Base-by-base conservation (phyloP, 2,888 invertebrate species). In the Vanessa cardui region DNA sequence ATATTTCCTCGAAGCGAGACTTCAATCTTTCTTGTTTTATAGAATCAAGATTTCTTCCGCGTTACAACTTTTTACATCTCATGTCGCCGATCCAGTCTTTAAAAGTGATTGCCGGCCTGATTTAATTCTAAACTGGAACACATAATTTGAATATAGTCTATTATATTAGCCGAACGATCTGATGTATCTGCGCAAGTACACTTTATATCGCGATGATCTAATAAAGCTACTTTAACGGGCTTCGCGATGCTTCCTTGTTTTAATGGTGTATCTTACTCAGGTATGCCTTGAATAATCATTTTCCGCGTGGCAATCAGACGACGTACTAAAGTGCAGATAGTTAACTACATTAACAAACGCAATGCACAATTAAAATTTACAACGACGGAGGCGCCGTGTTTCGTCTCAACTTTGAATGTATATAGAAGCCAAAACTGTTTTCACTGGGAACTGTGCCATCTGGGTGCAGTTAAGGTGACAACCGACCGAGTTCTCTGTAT, bases 1-100 rank as follows among this genome's bases (percentile, higher is more conserved):
- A 82, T 78, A 79, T 82, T 90, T 89, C 90, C 87, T 88, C 84
- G 90, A 88, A 91, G 83, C 80, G 83, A 87, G 86, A 87, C 86
- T 81, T 81, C 75, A 79, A 78, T 88, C 86, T 87, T 86, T 88
- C 80, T 85, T 76, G 78, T 80, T 82, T 83, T 86, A 76, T 82
- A 82, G 84, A 85, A 83, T 75, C 82, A 73, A 81, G 80, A 83
- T 82, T 74, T 83, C 84, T 91, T 90, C 89, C 89, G 89, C 75
- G 84, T 87, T 85, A 77, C 67, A 72, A 75, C 78, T 85, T 86
- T 85, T 86, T 88, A 76, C 77, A 71, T 72, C 79, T 75, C 77
- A 72, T 71, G 67, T 68, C 75, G 74, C 75, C 76, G 73, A 81
- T 81, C 80, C 79, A 78, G 79, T 83, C 84, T 84, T 86, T 84